Evolutionary conservation across 2,888 invertebrate species (phyloP).

Genomic region (Euclidia mi): DNA sequence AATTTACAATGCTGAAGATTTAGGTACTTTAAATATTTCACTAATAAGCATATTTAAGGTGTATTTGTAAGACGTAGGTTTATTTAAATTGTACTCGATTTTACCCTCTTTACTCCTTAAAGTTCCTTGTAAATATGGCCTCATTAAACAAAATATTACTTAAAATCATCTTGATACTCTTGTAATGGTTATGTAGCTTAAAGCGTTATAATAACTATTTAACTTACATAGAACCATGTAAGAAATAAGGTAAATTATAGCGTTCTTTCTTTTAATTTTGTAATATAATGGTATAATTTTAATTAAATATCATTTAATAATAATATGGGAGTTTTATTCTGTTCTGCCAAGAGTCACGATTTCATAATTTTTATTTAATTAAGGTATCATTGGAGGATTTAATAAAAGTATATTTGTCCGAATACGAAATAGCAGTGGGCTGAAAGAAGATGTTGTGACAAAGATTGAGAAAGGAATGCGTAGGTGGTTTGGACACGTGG

Average conservation of each 20-base stretch:
- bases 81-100: neutral
- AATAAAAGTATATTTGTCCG: too few species aligned
- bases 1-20: too few species aligned
- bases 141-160: neutral
- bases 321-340: conserved; percentile 19
- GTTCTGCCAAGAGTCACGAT: neutral
- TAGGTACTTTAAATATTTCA: neutral
- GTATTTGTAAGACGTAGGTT: neutral
- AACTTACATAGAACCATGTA: conserved; percentile 6
- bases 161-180: neutral
- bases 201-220: too few species aligned
- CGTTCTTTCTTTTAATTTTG: conserved; percentile 41
- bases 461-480: too few species aligned
- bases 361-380: too few species aligned
- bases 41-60: neutral
- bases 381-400: too few species aligned
- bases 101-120: neutral
- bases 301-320: conserved; percentile 33
- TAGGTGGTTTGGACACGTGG: too few species aligned
- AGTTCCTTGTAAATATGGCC: conserved; percentile 1
- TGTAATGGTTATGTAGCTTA: too few species aligned
- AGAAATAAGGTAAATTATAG: conserved; percentile 22
- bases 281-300: conserved; percentile 42
- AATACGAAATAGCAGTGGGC: too few species aligned
- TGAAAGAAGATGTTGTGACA: too few species aligned